phyloP scores from a whole-genome alignment of 2,888 invertebrate species.

The Ichneumoninae sp. region DNA sequence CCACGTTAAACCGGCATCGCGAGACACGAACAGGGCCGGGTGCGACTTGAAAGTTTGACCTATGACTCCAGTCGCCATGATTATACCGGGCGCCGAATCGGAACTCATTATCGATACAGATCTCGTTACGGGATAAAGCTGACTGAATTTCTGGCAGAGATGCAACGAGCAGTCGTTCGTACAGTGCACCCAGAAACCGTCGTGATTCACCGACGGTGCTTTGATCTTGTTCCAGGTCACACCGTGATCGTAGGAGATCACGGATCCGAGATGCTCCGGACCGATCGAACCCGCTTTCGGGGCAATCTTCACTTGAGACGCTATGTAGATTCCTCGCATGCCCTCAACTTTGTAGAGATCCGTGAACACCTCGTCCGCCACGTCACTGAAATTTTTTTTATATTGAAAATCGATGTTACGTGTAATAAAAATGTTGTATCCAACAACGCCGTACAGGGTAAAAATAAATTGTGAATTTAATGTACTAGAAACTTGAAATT shows the following conservation, averaged over 20 bases:
- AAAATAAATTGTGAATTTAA: too few species aligned
- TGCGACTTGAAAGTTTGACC: constrained; percentile 92
- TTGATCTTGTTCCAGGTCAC: constrained; percentile 92
- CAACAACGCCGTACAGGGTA: not conserved
- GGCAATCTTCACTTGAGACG: constrained; percentile 89
- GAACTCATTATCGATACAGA: constrained; percentile 93
- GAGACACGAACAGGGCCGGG: constrained; percentile 91
- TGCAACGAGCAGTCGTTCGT: constrained; percentile 92
- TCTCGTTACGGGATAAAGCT: constrained; percentile 92
- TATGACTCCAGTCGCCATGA: constrained; percentile 94
- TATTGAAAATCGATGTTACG: not conserved
- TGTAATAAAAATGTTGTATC: not conserved
- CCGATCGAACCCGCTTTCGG: constrained; percentile 86
- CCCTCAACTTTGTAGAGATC: constrained; percentile 96
- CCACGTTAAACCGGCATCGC: constrained; percentile 94
- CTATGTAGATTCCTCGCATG: constrained; percentile 94
- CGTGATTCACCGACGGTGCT: constrained; percentile 89
- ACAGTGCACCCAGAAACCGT: constrained; percentile 89
- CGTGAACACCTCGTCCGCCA: constrained; percentile 92
- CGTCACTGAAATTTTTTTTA: constrained; percentile 86
- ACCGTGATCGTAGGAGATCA: constrained; percentile 95
- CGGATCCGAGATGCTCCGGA: constrained; percentile 91
- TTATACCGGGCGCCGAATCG: constrained; percentile 94
- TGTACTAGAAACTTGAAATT: too few species aligned
- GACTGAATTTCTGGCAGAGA: constrained; percentile 93